Conservation (phyloP, 2,888 invertebrate genomes). For the Ectropis crepuscularia region DNA sequence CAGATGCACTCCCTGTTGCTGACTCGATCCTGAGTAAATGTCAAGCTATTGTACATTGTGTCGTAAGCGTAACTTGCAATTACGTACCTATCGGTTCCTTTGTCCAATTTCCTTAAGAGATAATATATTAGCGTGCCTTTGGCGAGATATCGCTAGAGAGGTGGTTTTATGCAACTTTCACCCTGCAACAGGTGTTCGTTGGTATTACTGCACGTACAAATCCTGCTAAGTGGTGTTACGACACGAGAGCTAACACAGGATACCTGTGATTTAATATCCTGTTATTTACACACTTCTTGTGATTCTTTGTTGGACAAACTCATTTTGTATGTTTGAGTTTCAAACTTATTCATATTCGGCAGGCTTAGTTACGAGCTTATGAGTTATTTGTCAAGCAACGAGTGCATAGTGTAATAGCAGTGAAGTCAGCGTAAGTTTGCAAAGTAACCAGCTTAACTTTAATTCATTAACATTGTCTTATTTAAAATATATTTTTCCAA, state of each 20-base stretch:
- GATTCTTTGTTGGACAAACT: neutral
- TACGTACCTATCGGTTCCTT: conserved; percentile 47
- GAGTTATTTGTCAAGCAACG: too few species aligned
- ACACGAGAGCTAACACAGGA: conserved; percentile 48
- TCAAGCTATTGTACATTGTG: conserved; percentile 39
- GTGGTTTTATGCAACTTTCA: conserved; percentile 58
- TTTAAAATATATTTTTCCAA: too few species aligned
- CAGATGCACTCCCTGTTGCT: conserved; percentile 51
- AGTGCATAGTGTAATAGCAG: too few species aligned
- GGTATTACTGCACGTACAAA: conserved; percentile 42
- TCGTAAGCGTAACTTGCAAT: conserved; percentile 38
- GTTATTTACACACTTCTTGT: conserved; percentile 3
- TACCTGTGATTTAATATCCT: conserved; percentile 27
- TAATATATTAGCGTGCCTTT: conserved; percentile 40
- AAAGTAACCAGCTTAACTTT: too few species aligned
- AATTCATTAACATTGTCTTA: too few species aligned
- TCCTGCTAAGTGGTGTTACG: conserved; percentile 62
- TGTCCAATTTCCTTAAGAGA: conserved; percentile 45
- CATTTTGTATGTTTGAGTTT: neutral
- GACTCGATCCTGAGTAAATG: conserved; percentile 40
- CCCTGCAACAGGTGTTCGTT: conserved; percentile 58
- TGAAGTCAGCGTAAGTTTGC: too few species aligned
- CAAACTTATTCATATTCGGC: too few species aligned
- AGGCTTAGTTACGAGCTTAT: too few species aligned
- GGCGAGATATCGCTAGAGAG: conserved; percentile 39